phyloP scores from a whole-genome alignment of 2,888 invertebrate genomes.

The Synanthedon vespiformis region DNA sequence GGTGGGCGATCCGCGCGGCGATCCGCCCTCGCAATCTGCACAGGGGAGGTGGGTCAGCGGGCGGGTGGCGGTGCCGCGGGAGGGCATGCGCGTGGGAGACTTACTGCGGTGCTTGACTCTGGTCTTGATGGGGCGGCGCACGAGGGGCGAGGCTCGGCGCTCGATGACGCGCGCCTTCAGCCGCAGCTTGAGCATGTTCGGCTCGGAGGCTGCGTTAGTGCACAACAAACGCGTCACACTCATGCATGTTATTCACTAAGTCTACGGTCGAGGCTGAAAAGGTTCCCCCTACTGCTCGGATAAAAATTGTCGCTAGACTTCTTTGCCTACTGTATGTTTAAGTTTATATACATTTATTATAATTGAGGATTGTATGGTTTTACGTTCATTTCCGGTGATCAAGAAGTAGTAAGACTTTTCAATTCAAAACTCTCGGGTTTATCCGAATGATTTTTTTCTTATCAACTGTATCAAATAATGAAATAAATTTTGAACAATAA shows the following conservation, averaged over 20 bases:
- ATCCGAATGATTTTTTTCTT: too few species aligned
- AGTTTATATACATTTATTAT: too few species aligned
- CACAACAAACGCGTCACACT: constrained; percentile 13
- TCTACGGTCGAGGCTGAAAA: too few species aligned
- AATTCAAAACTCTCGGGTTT: too few species aligned
- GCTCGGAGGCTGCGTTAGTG: constrained; percentile 88
- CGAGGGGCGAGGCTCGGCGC: constrained; percentile 92
- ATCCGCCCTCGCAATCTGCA: constrained; percentile 48
- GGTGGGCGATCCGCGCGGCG: constrained; percentile 74
- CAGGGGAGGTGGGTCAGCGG: constrained; percentile 22
- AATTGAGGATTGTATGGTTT: too few species aligned
- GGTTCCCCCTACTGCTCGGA: too few species aligned
- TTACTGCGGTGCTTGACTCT: constrained; percentile 75
- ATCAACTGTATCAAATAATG: too few species aligned
- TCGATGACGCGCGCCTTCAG: constrained; percentile 96
- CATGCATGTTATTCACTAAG: constrained; percentile 1
- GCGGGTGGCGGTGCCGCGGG: constrained; percentile 23
- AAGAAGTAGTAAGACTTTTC: too few species aligned
- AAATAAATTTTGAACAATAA: too few species aligned
- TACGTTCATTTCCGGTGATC: too few species aligned
- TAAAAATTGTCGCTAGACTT: too few species aligned
- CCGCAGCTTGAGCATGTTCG: constrained; percentile 93
- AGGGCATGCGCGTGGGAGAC: constrained; percentile 39
- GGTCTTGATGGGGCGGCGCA: constrained; percentile 80
- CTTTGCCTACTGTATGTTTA: too few species aligned